Conservation (phyloP, 2,797 vertebrate genomes). For the Hyperoplus immaculatus region DNA sequence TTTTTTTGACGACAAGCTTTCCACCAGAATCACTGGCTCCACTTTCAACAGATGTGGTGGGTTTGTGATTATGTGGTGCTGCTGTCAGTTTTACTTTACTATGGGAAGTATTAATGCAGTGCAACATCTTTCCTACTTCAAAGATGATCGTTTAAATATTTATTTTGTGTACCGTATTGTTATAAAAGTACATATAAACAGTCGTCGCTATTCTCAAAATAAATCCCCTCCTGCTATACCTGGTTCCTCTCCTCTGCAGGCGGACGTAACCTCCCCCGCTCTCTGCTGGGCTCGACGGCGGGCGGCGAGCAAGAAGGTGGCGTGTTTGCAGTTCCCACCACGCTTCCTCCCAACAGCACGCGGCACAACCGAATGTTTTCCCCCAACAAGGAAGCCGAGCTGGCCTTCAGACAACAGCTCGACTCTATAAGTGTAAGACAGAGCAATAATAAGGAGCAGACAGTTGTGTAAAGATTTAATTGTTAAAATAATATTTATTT, state of each 20-base stretch:
- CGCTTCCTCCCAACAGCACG: conserved; percentile 95
- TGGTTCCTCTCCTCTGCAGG: conserved; percentile 44
- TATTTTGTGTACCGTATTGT: background rate
- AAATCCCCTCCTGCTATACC: background rate
- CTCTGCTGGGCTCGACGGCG: conserved; percentile 86
- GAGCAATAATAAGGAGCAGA: too few species aligned
- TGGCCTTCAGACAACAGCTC: conserved; percentile 94
- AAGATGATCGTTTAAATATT: background rate
- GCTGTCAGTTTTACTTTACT: background rate
- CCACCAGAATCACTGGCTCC: too few species aligned
- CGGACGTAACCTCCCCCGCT: conserved; percentile 90
- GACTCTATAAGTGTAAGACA: conserved; percentile 93
- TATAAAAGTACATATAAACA: background rate
- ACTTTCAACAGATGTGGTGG: background rate
- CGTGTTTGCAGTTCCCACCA: conserved; percentile 96
- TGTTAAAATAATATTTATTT: too few species aligned
- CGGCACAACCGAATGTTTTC: conserved; percentile 94
- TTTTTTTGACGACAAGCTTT: too few species aligned
- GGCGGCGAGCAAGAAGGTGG: conserved; percentile 89
- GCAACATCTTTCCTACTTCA: background rate
- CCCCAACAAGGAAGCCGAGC: conserved; percentile 94
- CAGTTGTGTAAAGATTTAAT: too few species aligned
- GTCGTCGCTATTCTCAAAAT: background rate
- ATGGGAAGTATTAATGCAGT: background rate
- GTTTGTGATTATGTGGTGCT: background rate